These are phyloP conservation scores for Mycalesis mineus DNA, from an alignment of 2,888 invertebrate genomes.

Conservation along the genomic window DNA sequence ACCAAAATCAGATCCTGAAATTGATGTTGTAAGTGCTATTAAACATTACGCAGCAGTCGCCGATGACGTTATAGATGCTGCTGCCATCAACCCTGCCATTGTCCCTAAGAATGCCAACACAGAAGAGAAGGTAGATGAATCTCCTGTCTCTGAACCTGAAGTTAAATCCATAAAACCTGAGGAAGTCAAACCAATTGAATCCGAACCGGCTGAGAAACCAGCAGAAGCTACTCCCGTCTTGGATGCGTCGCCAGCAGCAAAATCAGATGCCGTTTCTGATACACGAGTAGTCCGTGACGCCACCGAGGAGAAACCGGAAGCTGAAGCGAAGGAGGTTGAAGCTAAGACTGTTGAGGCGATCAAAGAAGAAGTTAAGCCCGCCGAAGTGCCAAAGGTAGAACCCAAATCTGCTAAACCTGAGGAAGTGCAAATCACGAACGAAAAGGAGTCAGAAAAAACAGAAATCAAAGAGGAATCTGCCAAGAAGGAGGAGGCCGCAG, in stretches of 20 bases:
- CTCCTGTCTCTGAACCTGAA: conserved; percentile 27
- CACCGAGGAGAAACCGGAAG: conserved; percentile 48
- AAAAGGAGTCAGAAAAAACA: conserved; percentile 28
- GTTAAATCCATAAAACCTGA: conserved; percentile 28
- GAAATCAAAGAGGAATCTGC: conserved; percentile 16
- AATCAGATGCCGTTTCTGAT: conserved; percentile 34
- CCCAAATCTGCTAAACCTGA: conserved; percentile 34
- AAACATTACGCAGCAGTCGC: conserved; percentile 54
- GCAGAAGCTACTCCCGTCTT: conserved; percentile 24
- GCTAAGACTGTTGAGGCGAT: conserved; percentile 31
- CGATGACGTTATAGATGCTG: conserved; percentile 53
- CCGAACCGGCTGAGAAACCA: conserved; percentile 34
- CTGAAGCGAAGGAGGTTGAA: conserved; percentile 29
- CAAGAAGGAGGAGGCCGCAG: conserved; percentile 28
- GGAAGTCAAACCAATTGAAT: conserved; percentile 32
- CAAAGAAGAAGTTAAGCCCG: conserved; percentile 28
- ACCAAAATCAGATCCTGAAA: conserved; percentile 48
- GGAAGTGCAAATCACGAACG: conserved; percentile 33
- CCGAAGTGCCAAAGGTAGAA: conserved; percentile 26
- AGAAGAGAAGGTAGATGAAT: conserved; percentile 47
- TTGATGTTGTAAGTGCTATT: conserved; percentile 54
- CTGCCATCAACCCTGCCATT: conserved; percentile 46
- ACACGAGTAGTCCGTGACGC: conserved; percentile 64
- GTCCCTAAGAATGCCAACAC: conserved; percentile 56
- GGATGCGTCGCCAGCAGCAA: conserved; percentile 25